Evolutionary conservation across 2,113 vertebrate genomes (phyloP).

Genomic region (Megaceryle maxima): DNA sequence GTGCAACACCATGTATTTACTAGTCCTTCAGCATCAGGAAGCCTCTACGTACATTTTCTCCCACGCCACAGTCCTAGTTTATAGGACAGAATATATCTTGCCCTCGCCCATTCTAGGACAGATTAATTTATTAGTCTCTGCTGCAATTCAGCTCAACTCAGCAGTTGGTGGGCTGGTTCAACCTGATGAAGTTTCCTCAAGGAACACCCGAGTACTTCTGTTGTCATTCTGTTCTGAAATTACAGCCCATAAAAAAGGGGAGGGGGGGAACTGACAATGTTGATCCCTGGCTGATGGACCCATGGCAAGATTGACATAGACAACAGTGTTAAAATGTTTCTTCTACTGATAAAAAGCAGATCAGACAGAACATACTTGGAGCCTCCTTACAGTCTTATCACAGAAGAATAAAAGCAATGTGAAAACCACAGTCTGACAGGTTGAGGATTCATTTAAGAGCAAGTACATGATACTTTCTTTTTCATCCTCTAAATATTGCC

Average conservation of each 20-base stretch:
- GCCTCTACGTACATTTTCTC: not conserved
- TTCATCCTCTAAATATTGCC: not conserved
- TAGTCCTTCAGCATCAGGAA: not conserved
- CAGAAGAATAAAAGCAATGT: not conserved
- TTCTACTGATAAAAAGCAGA: not conserved
- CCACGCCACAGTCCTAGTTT: not conserved
- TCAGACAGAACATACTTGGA: not conserved
- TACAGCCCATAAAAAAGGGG: not conserved
- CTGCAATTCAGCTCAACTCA: not conserved
- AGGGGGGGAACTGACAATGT: not conserved
- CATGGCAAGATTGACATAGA: not conserved
- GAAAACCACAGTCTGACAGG: not conserved
- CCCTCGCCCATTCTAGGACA: not conserved
- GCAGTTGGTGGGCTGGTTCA: not conserved
- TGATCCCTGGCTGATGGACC: not conserved
- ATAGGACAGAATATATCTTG: not conserved
- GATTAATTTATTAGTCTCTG: not conserved
- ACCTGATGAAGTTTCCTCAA: not conserved
- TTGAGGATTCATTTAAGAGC: not conserved
- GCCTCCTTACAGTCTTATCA: not conserved
- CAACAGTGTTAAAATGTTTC: not conserved
- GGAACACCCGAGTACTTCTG: not conserved
- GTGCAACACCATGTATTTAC: fast-evolving
- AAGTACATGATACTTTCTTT: not conserved
- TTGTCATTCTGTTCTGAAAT: not conserved